Base-by-base conservation (phyloP, 2,888 invertebrate genomes). In the Lasiommata megera region DNA sequence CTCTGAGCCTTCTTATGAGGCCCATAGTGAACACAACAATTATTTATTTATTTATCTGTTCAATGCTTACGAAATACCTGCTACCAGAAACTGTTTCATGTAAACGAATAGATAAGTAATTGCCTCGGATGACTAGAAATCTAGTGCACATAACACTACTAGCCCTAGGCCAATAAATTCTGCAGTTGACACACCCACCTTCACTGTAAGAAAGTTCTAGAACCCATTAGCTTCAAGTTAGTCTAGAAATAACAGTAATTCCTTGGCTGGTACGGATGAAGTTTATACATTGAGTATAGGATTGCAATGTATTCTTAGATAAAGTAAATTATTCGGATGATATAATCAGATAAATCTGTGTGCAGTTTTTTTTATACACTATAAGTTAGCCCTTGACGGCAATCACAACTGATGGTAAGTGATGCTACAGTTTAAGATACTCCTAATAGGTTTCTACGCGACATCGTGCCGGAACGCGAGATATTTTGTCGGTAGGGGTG, bases 131-230 rank as follows among this genome's bases (percentile, higher is more conserved):
- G 38, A 11, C 38, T 51, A 17, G 51, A 51, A 51, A 40, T 51
- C 40, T 38, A 51, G 51, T 51, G 37, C 51, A 16, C 38, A 51
- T 40, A 38, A 51, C n/a, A n/a, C n/a, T 51, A 40, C 28, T 6
- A 38, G 38, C 37, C 37, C 36, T 28, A 37, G 29, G 38, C 38
- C 11, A 51, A 51, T 51, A 51, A 51, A 51, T 51, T 51, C 12
- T 40, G 28, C 51, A 29, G 38, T 46, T 6, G 46, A 31, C 38
- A 16, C 51, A 37, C 51, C 51, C 51, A 51, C 51, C 38, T 51
- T 28, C 38, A 11, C 16, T 1, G 16, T 40, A 51, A 40, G 51
- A 40, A 50, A 50, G 37, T 38, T 51, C 29, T 38, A 38, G 38
- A 38, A 51, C 14, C 38, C 7, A 38, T 36, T 48, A 23, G 37